A percentile compares a stretch with the other conserved stretches of the same genome.
phyloP scores from a whole-genome alignment of 2,888 invertebrate species.

The Leucophora obtusa region DNA sequence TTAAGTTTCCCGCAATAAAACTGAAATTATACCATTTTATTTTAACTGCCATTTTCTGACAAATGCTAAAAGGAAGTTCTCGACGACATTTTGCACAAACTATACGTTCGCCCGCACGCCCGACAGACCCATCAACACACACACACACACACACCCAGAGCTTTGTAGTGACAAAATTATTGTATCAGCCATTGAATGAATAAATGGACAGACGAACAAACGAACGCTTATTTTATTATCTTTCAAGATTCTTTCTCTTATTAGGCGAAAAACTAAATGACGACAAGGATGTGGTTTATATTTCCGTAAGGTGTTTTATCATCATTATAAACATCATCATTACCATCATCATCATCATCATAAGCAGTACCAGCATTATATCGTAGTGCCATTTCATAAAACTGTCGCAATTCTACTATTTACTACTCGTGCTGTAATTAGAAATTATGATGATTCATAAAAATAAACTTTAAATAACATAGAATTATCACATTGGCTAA shows the following conservation, averaged over 20 bases:
- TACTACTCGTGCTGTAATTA: slow-evolving; percentile 54
- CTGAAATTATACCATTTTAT: slow-evolving; percentile 59
- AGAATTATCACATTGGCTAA: slow-evolving; percentile 6
- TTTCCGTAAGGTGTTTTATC: slow-evolving; percentile 60
- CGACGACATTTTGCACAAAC: slow-evolving; percentile 51
- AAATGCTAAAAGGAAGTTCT: slow-evolving; percentile 61
- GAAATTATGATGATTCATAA: slow-evolving; percentile 63
- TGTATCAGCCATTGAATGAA: slow-evolving; percentile 43
- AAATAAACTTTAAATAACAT: slow-evolving; percentile 23
- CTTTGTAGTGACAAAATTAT: slow-evolving; percentile 32
- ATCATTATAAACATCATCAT: no score
- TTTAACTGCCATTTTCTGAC: slow-evolving; percentile 63
- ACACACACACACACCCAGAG: no score
- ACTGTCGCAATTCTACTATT: slow-evolving; percentile 16
- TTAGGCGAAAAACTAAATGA: slow-evolving; percentile 43
- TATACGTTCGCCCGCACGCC: not conserved
- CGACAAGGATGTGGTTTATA: slow-evolving; percentile 57
- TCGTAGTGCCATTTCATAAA: slow-evolving; percentile 21
- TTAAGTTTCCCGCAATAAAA: slow-evolving; percentile 64
- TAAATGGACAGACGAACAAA: slow-evolving; percentile 21
- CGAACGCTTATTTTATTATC: slow-evolving; percentile 43
- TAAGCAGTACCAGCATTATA: not conserved
- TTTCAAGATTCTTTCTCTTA: slow-evolving; percentile 13
- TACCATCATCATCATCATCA: slow-evolving; percentile 14
- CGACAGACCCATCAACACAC: not conserved